Evolutionary conservation across 2,888 invertebrate species (phyloP), one percentile per base, ranked within the genome.

Genomic region (Tillus elongatus): DNA sequence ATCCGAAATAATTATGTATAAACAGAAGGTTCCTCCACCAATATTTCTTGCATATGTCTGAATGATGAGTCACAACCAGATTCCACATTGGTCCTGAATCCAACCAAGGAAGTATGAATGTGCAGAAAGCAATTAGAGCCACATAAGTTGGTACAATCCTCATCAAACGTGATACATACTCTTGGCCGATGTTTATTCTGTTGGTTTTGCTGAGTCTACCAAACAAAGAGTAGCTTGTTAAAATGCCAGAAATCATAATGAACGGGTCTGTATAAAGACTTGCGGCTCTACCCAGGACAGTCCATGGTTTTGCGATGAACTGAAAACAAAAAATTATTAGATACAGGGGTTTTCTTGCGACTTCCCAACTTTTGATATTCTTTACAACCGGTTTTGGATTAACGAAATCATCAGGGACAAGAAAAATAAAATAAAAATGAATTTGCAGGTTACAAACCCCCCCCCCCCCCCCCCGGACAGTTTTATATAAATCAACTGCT

Each of bases 21-120:
- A 80, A 81, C 1, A 81, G 58, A 42, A 81, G 64, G 53, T 80
- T 81, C 50, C 76, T 69, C 81, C 80, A 81, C 79, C 80, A 79
- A 38, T 76, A 69, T 50, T 69, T 65, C 56, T 79, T 78, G 58
- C 81, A 81, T 37, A 79, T 73, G 30, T 75, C 69, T 0, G 80
- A 73, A 56, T 81, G 79, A 49, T 79, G 75, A 0, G 72, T 73
- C 3, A 81, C 73, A 1, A 80, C 79, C 11, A 77, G 63, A 52
- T 78, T 78, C 80, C 80, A 81, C 54, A 78, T 74, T 0, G 81
- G 81, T 2, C 81, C 81, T 1, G 73, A 71, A 33, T 73, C 73
- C 42, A 74, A 60, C 50, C 70, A 68, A 1, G 80, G 80, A 50
- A 80, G 61, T 2, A 81, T 66, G 42, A 73, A 77, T 0, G 79